Evolutionary conservation across 1,140 invertebrate genomes (phyloP).

Genomic region (Episyrphus balteatus): DNA sequence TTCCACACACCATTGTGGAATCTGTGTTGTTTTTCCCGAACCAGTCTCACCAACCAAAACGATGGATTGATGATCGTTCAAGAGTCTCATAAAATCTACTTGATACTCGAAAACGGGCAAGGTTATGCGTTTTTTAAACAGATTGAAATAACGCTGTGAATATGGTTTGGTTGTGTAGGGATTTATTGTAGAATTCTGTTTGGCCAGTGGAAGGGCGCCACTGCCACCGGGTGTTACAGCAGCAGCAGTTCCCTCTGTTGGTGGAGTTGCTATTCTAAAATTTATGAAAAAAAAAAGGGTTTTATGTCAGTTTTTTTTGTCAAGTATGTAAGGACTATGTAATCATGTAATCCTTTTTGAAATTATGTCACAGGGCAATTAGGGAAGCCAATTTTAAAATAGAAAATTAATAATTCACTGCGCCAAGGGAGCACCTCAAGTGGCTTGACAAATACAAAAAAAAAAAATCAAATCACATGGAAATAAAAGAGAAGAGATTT

Average conservation of each 20-base stretch:
- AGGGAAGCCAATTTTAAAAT: too few species aligned
- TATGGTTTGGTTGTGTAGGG: slow-evolving; percentile 63
- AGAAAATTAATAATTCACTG: too few species aligned
- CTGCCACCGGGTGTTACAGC: slow-evolving; percentile 34
- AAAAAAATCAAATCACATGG: too few species aligned
- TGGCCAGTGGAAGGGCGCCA: slow-evolving; percentile 40
- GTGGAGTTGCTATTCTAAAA: not conserved
- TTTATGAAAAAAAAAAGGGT: not conserved
- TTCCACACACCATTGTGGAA: slow-evolving; percentile 88
- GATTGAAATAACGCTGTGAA: slow-evolving; percentile 70
- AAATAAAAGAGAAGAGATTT: too few species aligned
- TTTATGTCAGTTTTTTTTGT: not conserved
- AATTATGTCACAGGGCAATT: too few species aligned
- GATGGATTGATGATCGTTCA: slow-evolving; percentile 51
- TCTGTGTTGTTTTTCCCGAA: slow-evolving; percentile 91
- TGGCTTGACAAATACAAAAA: too few species aligned
- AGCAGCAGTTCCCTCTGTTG: slow-evolving; percentile 12
- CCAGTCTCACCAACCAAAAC: slow-evolving; percentile 73
- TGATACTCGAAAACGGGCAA: slow-evolving; percentile 98
- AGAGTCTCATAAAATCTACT: slow-evolving; percentile 85
- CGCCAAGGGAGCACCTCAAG: too few species aligned
- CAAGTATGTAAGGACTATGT: not conserved
- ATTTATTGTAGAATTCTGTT: slow-evolving; percentile 42
- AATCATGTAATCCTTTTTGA: too few species aligned
- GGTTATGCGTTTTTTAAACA: slow-evolving; percentile 77